A percentile compares a stretch with the other conserved stretches of the same genome.
Evolutionary conservation across 2,113 vertebrate genomes (phyloP).

Genomic region (Synodontis membranacea): DNA sequence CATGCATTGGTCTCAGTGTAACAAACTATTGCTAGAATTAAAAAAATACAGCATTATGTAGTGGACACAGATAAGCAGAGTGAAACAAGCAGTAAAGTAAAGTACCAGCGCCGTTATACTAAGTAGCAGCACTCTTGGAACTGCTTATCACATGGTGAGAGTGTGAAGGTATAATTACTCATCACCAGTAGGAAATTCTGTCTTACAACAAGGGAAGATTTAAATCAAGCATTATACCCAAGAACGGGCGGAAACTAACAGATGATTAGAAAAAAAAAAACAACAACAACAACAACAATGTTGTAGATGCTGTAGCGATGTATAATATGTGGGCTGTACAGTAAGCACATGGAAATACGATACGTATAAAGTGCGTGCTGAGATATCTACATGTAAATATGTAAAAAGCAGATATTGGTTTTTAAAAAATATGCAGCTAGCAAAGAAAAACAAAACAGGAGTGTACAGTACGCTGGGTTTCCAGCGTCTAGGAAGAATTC

Average conservation of each 20-base stretch:
- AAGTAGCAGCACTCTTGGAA: background rate
- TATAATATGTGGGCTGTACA: background rate
- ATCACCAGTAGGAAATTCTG: background rate
- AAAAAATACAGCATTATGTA: background rate
- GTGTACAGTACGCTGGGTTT: conserved; percentile 2
- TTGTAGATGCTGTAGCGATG: no score
- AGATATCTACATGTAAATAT: background rate
- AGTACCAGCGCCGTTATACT: no score
- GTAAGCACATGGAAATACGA: background rate
- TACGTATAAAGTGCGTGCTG: background rate
- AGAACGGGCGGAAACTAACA: background rate
- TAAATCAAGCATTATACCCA: background rate
- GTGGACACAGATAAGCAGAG: no score
- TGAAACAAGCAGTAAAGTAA: no score
- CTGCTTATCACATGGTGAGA: background rate
- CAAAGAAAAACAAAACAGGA: background rate
- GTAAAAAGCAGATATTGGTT: background rate
- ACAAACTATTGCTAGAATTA: background rate
- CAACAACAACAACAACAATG: no score
- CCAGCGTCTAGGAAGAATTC: background rate
- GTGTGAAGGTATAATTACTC: background rate
- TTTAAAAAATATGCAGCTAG: background rate
- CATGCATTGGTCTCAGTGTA: no score
- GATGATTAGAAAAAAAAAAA: background rate
- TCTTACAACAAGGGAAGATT: background rate